phyloP scores from a whole-genome alignment of 2,797 vertebrate species.

The Schizothorax lantsangensis region DNA sequence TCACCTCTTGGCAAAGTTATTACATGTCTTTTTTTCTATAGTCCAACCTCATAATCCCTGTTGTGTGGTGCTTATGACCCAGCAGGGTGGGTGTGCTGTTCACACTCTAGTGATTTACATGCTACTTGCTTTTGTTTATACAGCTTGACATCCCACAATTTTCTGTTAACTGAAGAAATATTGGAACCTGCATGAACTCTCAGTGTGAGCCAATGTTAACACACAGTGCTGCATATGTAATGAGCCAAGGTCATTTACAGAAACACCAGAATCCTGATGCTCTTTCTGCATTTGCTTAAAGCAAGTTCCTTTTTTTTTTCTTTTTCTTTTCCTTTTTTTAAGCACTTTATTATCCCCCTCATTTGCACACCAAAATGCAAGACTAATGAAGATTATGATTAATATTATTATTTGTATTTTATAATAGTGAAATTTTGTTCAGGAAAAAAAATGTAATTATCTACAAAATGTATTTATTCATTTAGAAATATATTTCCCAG shows the following conservation, averaged over 20 bases:
- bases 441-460: neutral
- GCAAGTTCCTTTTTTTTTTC: neutral
- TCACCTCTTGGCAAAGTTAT: constrained; percentile 10
- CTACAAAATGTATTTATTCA: neutral
- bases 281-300: neutral
- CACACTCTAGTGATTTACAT: constrained; percentile 55
- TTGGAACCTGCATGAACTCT: constrained; percentile 37
- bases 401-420: neutral
- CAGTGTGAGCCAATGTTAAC: constrained; percentile 37
- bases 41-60: constrained; percentile 21
- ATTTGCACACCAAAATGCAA: neutral
- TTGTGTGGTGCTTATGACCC: constrained; percentile 12
- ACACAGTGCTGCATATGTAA: constrained; percentile 27
- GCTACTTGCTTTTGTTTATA: constrained; percentile 65
- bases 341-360: neutral
- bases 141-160: constrained; percentile 63
- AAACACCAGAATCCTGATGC: neutral
- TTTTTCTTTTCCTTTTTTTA: no score
- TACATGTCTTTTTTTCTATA: neutral
- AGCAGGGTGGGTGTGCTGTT: constrained; percentile 32
- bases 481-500: neutral
- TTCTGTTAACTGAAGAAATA: constrained; percentile 29
- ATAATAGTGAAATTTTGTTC: neutral
- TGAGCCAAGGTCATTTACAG: constrained; percentile 31
- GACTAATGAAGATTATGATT: neutral